Evolutionary conservation across 1,140 invertebrate species (phyloP).

Genomic region (Berghia stephanieae): DNA sequence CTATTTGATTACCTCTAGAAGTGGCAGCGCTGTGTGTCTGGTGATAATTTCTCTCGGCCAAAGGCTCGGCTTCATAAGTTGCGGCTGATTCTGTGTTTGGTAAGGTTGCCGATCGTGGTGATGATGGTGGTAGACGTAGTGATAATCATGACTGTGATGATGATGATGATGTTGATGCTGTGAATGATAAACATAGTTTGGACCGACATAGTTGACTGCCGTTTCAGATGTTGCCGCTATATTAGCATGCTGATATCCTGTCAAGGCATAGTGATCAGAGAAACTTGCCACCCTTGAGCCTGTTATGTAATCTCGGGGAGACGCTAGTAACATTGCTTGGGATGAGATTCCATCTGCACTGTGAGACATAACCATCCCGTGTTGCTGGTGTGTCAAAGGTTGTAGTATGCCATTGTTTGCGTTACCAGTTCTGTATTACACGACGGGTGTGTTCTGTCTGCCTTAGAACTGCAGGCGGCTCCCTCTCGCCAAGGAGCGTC

Average conservation of each 20-base stretch:
- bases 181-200: not conserved
- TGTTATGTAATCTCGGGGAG: constrained; percentile 14
- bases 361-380: constrained; percentile 24
- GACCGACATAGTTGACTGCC: not conserved
- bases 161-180: constrained; percentile 26
- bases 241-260: no score
- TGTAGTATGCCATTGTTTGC: no score
- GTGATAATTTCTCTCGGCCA: no score
- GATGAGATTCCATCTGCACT: constrained; percentile 25
- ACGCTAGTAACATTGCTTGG: constrained; percentile 7
- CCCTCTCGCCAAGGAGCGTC: constrained; percentile 20
- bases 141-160: constrained; percentile 12
- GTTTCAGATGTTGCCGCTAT: not conserved
- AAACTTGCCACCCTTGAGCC: constrained; percentile 23
- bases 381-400: not conserved
- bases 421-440: no score
- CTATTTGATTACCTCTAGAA: not conserved
- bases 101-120: constrained; percentile 22
- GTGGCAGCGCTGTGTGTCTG: not conserved
- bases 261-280: constrained; percentile 1
- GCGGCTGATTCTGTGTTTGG: not conserved
- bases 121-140: constrained; percentile 11
- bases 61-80: no score
- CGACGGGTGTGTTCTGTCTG: no score
- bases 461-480: not conserved